Evolutionary conservation across 2,797 vertebrate species (phyloP).

Genomic region (Pipistrellus nathusii): DNA sequence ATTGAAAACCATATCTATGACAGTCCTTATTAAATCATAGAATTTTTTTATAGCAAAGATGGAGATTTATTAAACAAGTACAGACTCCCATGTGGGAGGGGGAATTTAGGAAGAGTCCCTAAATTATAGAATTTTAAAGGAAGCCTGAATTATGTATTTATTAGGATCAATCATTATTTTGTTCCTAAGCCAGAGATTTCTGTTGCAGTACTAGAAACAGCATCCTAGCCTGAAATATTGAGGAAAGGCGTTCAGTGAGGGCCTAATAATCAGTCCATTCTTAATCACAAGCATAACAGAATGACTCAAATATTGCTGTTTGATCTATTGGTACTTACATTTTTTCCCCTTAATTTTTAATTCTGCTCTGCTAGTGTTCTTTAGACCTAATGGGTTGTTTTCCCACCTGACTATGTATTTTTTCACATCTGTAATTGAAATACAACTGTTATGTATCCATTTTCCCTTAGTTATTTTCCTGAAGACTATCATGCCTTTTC

Average conservation of each 20-base stretch:
- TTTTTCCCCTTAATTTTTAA: not conserved
- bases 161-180: slow-evolving; percentile 18
- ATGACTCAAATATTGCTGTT: not conserved
- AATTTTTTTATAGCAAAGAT: not conserved
- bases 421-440: not conserved
- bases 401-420: not conserved
- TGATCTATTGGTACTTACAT: not conserved
- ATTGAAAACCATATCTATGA: not conserved
- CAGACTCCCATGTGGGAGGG: too few relatives aligned
- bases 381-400: not conserved
- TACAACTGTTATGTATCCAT: not conserved
- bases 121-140: not conserved
- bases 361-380: not conserved
- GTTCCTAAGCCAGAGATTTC: not conserved
- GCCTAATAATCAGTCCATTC: not conserved
- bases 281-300: not conserved
- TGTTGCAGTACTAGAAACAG: not conserved
- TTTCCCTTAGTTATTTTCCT: not conserved
- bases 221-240: not conserved
- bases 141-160: not conserved
- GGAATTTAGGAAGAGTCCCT: too few relatives aligned
- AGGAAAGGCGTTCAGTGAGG: not conserved
- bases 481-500: not conserved
- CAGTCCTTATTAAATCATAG: not conserved
- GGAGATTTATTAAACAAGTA: too few relatives aligned